These are phyloP conservation scores for Monochamus saltuarius DNA, from an alignment of 1,140 invertebrate species.

Conservation along the genomic window DNA sequence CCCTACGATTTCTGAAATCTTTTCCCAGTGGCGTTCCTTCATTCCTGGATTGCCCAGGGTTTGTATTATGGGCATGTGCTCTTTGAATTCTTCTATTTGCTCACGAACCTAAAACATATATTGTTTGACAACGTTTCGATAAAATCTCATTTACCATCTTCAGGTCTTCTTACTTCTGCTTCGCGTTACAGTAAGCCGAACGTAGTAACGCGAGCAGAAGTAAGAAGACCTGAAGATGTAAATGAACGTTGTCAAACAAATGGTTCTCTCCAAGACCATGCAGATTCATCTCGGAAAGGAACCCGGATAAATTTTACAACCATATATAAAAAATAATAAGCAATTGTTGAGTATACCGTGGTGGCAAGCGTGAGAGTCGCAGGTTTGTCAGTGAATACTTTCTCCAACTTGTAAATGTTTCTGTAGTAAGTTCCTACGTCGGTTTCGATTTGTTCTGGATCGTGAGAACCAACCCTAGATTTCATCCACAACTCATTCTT, in stretches of 20 bases:
- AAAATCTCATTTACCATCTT: too few relatives aligned
- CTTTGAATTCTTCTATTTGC: slow-evolving; percentile 87
- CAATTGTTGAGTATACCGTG: slow-evolving; percentile 42
- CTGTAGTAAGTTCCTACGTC: slow-evolving; percentile 81
- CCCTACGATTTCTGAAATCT: slow-evolving; percentile 92
- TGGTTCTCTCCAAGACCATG: background rate
- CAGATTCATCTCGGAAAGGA: background rate
- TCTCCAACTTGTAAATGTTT: slow-evolving; percentile 85
- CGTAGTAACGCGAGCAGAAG: background rate
- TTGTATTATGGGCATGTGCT: slow-evolving; percentile 86
- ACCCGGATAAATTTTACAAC: background rate
- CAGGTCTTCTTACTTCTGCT: too few relatives aligned
- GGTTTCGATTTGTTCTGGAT: slow-evolving; percentile 86
- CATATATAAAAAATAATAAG: background rate
- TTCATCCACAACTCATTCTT: slow-evolving; percentile 84
- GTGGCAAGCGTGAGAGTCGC: slow-evolving; percentile 63
- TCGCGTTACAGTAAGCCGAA: background rate
- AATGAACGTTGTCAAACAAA: background rate
- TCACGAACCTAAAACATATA: slow-evolving; percentile 49
- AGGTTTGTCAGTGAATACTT: slow-evolving; percentile 75
- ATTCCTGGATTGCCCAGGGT: slow-evolving; percentile 93
- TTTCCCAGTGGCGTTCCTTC: slow-evolving; percentile 92
- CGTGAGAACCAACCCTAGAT: slow-evolving; percentile 77
- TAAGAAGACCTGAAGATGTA: background rate
- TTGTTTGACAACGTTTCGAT: background rate